Base-by-base conservation (phyloP, 2,797 vertebrate species). In the Clarias laeviceps region DNA sequence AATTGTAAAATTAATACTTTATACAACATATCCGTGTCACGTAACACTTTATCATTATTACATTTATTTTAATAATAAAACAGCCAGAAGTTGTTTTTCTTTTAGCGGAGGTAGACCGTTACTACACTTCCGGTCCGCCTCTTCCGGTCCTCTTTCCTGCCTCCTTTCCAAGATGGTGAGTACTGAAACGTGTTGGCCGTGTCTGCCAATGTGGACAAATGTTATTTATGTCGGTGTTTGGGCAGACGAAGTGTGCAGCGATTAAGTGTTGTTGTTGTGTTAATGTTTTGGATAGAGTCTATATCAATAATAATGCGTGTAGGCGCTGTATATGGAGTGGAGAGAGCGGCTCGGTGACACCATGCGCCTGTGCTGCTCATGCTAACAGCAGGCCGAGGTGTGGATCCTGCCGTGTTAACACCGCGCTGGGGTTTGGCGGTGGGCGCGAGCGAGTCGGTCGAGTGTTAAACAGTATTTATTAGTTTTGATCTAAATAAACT, bases 81-180 rank as follows among this genome's bases (percentile, higher is more conserved):
- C 2, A 12, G 9, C 9, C 20, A 14, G 14, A 14, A 32, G 4
- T 0, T 7, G 57, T 74, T 81, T 84, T 82, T 83, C 24, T 61
- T 74, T 22, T 5, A 2, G 45, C 62, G n/a, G 68, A 62, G 54
- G 74, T 29, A 73, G 3, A 7, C 37, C 34, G 62, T 80, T 45
- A 65, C 66, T 86, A 66, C 34, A 74, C 18, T 87, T 83, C 79
- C 66, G 88, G 20, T 64, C 74, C 29, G 15, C 85, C 66, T 82
- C 6, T 88, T 88, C 88, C 86, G 83, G 86, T 84, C 83, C 89
- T 90, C 81, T 90, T 90, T 90, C 86, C 88, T 86, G 89, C 86
- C 88, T 90, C 88, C 56, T 37, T 68, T 88, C 62, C 78, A 89
- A 88, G 77, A 90, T 90, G 89, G 89, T 90, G 89, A 90, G 89